Base-by-base conservation (phyloP, 2,113 vertebrate species). In the Aplodontia rufa region DNA sequence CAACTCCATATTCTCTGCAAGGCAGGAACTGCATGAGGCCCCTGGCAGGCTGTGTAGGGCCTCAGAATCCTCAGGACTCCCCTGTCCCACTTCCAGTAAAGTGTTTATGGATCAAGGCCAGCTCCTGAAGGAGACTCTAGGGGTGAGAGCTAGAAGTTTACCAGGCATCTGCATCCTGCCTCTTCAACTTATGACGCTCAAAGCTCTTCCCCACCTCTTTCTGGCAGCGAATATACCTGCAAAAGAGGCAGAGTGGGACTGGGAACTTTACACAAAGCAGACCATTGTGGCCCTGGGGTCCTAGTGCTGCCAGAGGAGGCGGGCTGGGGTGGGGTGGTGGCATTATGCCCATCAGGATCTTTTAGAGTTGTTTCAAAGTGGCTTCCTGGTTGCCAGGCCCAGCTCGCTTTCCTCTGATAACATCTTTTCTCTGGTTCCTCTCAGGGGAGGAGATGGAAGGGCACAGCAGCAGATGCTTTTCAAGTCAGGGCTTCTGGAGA, bases 141-240 rank as follows among this genome's bases (percentile, higher is more conserved):
- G 8, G 60, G 49, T 6, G 6, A 42, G 35, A 30, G 26, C 32
- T 53, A 49, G 8, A 0, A 40, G 30, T 97, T 98, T 96, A 99
- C 99, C 99, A 99, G 62, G 99, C 99, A 82, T 99, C 99, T 0
- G 99, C 91, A 95, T 99, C 99, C 97, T 99, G 99, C 62, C 99
- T 98, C 97, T 99, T 99, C 96, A 99, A 92, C 95, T 99, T 99
- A 82, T 99, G 99, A 93, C 99, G 98, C 96, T 99, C 99, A 71
- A 99, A 99, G 97, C 99, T 99, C 97, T 99, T 99, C 35, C 99
- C 99, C 0, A 98, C 98, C 49, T 99, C 99, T 13, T 99, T 99
- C 98, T 99, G 99, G 98, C 99, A 99, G 66, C 99, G 99, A 35
- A 99, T 99, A 98, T 99, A 99, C 98, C 99, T 99, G 66, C 19